These are phyloP conservation scores for Triplophysa tibetana DNA, from an alignment of 2,113 vertebrate species.

Conservation along the genomic window DNA sequence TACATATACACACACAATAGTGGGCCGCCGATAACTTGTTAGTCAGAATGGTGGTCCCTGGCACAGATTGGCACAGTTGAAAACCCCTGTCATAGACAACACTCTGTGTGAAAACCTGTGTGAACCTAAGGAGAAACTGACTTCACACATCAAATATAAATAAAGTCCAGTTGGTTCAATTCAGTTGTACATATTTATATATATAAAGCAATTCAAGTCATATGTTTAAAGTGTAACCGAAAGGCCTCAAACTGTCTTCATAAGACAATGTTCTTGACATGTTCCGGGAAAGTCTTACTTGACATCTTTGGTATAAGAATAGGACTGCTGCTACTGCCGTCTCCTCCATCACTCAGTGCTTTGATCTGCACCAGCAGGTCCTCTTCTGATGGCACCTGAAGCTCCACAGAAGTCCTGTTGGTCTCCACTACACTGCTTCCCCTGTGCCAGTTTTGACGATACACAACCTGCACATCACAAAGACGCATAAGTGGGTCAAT, in stretches of 20 bases:
- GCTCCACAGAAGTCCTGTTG: conserved; percentile 85
- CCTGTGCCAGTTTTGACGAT: conserved; percentile 81
- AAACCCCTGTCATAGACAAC: too few relatives aligned
- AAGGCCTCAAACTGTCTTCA: neutral
- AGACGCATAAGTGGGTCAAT: conserved; percentile 7
- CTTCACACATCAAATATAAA: too few relatives aligned
- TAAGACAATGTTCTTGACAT: neutral
- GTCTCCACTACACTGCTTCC: conserved; percentile 80
- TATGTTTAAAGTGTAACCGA: too few relatives aligned
- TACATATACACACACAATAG: too few relatives aligned
- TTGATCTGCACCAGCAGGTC: conserved; percentile 88
- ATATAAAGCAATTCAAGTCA: too few relatives aligned
- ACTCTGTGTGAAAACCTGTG: too few relatives aligned
- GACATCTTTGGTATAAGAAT: conserved; percentile 89
- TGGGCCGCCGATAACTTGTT: too few relatives aligned
- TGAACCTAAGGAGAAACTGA: too few relatives aligned
- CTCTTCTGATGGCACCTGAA: conserved; percentile 82
- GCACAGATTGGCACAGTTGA: too few relatives aligned
- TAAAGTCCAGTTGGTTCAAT: too few relatives aligned
- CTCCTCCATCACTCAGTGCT: conserved; percentile 83
- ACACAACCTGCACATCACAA: conserved; percentile 75
- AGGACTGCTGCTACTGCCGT: conserved; percentile 85
- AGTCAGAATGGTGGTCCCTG: too few relatives aligned
- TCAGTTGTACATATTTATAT: too few relatives aligned
- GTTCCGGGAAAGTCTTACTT: conserved; percentile 69